Base-by-base conservation (phyloP, 2,797 vertebrate genomes). In the Vireo griseus region DNA sequence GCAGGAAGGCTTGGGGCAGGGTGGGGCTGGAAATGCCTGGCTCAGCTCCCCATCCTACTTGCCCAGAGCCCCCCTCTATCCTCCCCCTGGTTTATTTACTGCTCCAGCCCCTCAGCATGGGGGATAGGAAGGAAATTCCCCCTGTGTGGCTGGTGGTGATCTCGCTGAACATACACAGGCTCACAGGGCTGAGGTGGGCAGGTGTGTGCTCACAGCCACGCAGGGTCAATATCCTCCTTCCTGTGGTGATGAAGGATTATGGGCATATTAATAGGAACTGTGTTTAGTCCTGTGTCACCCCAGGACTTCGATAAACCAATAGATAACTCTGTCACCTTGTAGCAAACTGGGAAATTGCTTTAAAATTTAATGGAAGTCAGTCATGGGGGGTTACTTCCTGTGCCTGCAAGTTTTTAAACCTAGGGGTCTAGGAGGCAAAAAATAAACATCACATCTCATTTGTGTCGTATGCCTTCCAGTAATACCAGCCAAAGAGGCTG, bases 231-330 rank as follows among this genome's bases (percentile, higher is more conserved):
- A 1, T 26, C n/a, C 35, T 47, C 39, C 72, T 35, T 19, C 62
- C 57, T 18, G 7, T 0, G 1, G 13, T 26, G 7, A 3, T 13
- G 6, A 12, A 47, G 40, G 31, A 15, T n/a, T 44, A 11, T 13
- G 18, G 22, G 19, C 39, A 69, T 19, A 14, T 22, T 22, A 29
- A 45, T 2, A 54, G 35, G 37, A 59, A 24, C 2, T 1, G 6
- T 6, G 20, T 37, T 89, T 42, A 33, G 80, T 15, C 24, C 47
- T 48, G 47, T 48, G 47, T 48, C 47, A 37, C 10, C 16, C 26
- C 24, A 42, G 51, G 7, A 5, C 19, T 66, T 26, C 28, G 13
- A 8, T 2, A 48, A 67, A 67, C 28, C 4, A 21, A 14, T 3
- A 16, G 17, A 33, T 18, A 42, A 25, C 13, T 40, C 67, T 62